Base-by-base conservation (phyloP, 2,113 vertebrate species). In the Coturnix japonica region DNA sequence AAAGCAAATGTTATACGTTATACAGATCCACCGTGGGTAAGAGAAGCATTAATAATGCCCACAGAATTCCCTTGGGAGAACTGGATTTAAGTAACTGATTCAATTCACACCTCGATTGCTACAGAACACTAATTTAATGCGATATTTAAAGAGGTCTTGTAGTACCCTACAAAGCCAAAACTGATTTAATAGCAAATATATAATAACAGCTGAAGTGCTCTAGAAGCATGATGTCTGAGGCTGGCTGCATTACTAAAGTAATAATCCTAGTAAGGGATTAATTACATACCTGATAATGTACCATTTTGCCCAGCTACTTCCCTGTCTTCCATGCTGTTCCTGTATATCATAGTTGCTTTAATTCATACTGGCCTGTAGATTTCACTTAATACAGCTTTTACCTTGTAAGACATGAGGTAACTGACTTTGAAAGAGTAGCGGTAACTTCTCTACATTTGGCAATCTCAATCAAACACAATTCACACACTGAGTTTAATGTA, bases 41-140 rank as follows among this genome's bases (percentile, higher is more conserved):
- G 20, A 3, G 20, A 76, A 73, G 6, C 12, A 21, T 13, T 21
- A 43, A 14, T 28, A 53, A 49, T 0, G 35, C 7, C 51, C 31
- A 51, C 1, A 20, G 39, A 30, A 15, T n/a, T 86, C 86, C 65
- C 22, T 13, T 61, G 44, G 30, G 49, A 89, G 33, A 87, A 63
- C 26, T 77, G 77, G 35, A 72, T 87, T 72, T 72, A 90, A 92
- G n/a, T 53, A 85, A 81, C 39, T 41, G 73, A 78, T 78, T 59
- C 31, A 5, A 39, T 78, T 91, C 81, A 31, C 66, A 86, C 43
- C 63, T 18, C 2, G 26, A 53, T 67, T 83, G 70, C 80, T 90
- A 53, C 60, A 70, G 77, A 90, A 23, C 22, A 25, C 28, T 66
- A 10, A 41, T 77, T 90, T 46, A 35, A 81, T 31, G 56, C 70